Percentiles rank a stretch among this genome's conserved stretches.
These are phyloP conservation scores for Limnephilus auricula DNA, from an alignment of 2,888 invertebrate species.

Conservation along the genomic window DNA sequence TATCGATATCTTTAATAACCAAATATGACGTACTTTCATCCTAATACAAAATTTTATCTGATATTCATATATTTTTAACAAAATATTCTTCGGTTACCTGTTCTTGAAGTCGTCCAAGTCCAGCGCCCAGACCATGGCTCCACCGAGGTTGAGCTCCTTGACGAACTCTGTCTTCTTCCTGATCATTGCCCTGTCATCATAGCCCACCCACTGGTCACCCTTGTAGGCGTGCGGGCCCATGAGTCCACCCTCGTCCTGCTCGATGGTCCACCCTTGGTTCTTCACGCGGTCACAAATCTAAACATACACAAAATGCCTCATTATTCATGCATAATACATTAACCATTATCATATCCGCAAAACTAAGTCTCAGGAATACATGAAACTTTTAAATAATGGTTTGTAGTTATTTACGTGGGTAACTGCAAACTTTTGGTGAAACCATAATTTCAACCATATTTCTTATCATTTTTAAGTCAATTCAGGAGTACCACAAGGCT, in stretches of 20 bases:
- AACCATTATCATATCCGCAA: background rate
- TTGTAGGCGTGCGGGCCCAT: conserved; percentile 94
- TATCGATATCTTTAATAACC: too few species aligned
- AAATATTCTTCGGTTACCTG: conserved; percentile 70
- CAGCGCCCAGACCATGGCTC: conserved; percentile 94
- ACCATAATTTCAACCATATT: background rate
- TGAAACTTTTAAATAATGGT: background rate
- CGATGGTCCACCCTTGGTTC: conserved; percentile 87
- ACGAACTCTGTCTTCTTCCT: conserved; percentile 88
- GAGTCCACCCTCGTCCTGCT: conserved; percentile 85
- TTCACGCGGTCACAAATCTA: conserved; percentile 90
- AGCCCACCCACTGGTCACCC: conserved; percentile 94
- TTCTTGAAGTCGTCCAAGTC: conserved; percentile 92
- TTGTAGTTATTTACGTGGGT: background rate
- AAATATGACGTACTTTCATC: too few species aligned
- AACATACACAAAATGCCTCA: background rate
- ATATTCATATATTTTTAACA: background rate
- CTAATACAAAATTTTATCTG: background rate
- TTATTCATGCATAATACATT: too few species aligned
- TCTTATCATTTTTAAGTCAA: background rate
- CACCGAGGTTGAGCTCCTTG: conserved; percentile 86
- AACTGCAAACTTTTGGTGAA: background rate
- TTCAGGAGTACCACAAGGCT: background rate
- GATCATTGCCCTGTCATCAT: conserved; percentile 89
- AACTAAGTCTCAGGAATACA: background rate